phyloP scores from a whole-genome alignment of 2,888 invertebrate species.

The Bombylius discolor region DNA sequence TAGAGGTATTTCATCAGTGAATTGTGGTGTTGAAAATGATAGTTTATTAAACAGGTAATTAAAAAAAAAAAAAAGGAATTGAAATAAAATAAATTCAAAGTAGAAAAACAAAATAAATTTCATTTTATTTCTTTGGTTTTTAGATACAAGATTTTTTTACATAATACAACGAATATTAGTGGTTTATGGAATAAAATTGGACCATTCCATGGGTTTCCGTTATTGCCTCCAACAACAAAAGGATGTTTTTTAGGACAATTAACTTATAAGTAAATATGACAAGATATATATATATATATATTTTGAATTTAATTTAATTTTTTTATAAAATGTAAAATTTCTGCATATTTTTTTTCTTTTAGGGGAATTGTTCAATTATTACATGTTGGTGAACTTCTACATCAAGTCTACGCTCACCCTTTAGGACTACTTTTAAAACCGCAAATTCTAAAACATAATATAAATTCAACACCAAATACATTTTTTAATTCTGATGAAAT shows the following conservation, averaged over 20 bases:
- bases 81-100: neutral
- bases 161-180: constrained; percentile 27
- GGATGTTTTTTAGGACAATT: constrained; percentile 76
- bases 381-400: constrained; percentile 57
- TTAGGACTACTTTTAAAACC: constrained; percentile 28
- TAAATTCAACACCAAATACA: constrained; percentile 29
- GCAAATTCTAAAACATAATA: constrained; percentile 17
- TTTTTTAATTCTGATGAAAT: constrained; percentile 43
- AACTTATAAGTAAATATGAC: constrained; percentile 43
- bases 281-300: too few relatives aligned
- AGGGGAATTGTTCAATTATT: constrained; percentile 71
- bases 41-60: constrained; percentile 30
- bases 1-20: constrained; percentile 59
- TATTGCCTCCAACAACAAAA: constrained; percentile 51
- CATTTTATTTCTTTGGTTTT: neutral
- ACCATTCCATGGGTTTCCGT: constrained; percentile 73
- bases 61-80: constrained; percentile 1
- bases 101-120: neutral
- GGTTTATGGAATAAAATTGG: constrained; percentile 57
- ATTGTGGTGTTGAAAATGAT: constrained; percentile 51
- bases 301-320: neutral
- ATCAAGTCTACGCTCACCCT: constrained; percentile 42
- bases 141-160: constrained; percentile 33
- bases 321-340: neutral
- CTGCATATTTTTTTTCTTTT: neutral